Percentiles rank a stretch among this genome's conserved stretches.
Evolutionary conservation across 2,888 invertebrate genomes (phyloP).

Genomic region (Nomada fabriciana): DNA sequence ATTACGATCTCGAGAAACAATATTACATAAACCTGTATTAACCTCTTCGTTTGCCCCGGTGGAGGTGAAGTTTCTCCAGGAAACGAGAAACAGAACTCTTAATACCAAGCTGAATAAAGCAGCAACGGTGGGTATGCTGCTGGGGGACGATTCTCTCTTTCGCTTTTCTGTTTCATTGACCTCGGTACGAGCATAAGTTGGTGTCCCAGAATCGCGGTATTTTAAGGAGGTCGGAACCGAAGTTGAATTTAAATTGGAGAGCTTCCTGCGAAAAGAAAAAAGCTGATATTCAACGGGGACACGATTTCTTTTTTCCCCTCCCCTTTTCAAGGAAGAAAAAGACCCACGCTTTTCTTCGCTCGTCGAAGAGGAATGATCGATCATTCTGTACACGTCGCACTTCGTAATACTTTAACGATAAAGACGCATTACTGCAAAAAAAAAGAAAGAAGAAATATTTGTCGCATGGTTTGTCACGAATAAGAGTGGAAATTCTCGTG

Average conservation of each 20-base stretch:
- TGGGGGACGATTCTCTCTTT: conserved; percentile 11
- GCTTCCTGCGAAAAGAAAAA: conserved; percentile 11
- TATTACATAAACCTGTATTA: not conserved
- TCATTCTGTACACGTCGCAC: not conserved
- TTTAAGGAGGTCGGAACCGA: conserved; percentile 45
- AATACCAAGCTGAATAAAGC: conserved; percentile 24
- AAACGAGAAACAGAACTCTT: conserved; percentile 3
- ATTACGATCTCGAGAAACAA: not conserved
- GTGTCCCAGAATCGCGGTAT: conserved; percentile 45
- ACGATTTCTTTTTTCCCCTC: not conserved
- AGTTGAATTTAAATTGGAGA: conserved; percentile 50
- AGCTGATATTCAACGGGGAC: conserved; percentile 22
- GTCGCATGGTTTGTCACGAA: not conserved
- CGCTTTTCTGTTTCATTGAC: conserved; percentile 50
- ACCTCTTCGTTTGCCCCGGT: not conserved
- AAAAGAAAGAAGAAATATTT: not conserved
- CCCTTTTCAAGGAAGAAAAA: not conserved
- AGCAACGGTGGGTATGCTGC: not conserved
- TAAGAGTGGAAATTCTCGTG: conserved; percentile 25
- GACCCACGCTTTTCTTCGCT: not conserved
- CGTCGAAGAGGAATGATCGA: not conserved
- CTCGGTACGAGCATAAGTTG: conserved; percentile 27
- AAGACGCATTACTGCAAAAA: conserved; percentile 33
- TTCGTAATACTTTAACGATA: conserved; percentile 51
- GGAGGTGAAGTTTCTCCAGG: not conserved